Base-by-base conservation (phyloP, 37 sponge, comb jelly and placozoan species). In the Aplysina aerophoba region DNA sequence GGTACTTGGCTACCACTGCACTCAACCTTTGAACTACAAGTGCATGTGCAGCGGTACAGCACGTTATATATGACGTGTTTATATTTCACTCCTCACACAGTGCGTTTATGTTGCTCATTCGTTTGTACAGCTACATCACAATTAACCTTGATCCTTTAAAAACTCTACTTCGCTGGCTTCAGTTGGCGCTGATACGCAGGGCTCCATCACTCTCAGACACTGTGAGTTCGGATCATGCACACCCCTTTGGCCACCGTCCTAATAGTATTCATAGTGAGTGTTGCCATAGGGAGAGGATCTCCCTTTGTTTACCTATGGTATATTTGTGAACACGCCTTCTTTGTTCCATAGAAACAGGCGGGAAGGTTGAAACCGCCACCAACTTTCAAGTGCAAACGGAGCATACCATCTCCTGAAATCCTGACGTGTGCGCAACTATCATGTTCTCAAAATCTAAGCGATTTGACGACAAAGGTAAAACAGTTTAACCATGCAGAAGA, bases 1-100 rank as follows among this genome's bases (percentile, higher is more conserved):
- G 94, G 60, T 93, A 90, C 31, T 63, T 71, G 40, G 84, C 55
- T 21, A 90, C 86, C 67, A 72, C 68, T 59, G 91, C 72, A 87
- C 60, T 93, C 50, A 93, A 59, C 21, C 94, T 55, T 20, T 93
- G 94, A 13, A 93, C 91, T 93, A 74, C 33, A 81, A 39, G 77
- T 31, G 50, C 20, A 17, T 3, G 15, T 25, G 61, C n/a, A n/a
- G n/a, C n/a, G n/a, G n/a, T n/a, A n/a, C n/a, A n/a, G n/a, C n/a
- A n/a, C n/a, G n/a, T n/a, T n/a, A n/a, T n/a, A n/a, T n/a, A n/a
- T n/a, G n/a, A n/a, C n/a, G n/a, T n/a, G n/a, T n/a, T n/a, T n/a
- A n/a, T n/a, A n/a, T n/a, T n/a, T n/a, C n/a, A n/a, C n/a, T 22
- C 22, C 5, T 20, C 53, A 50, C n/a, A 2, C 5, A n/a, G 53